phyloP scores from a whole-genome alignment of 2,113 vertebrate genomes.

The Marmota monax region DNA sequence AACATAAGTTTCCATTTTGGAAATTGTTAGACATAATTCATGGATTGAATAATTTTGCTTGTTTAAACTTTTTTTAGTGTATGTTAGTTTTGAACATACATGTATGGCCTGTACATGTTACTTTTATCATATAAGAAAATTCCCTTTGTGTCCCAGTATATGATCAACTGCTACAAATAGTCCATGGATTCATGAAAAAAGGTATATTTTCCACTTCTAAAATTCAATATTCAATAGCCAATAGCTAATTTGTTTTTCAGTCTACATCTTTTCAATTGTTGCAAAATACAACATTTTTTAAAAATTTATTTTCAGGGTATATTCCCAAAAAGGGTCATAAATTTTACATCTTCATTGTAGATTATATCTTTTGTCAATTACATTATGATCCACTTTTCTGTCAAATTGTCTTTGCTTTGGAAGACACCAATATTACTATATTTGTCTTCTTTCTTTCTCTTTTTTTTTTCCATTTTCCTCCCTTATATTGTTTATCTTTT shows the following conservation, averaged over 20 bases:
- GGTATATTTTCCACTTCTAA: not conserved
- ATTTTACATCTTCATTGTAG: not conserved
- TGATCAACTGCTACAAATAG: not conserved
- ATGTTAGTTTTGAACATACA: not conserved
- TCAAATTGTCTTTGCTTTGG: slow-evolving; percentile 28
- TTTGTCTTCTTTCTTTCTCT: not conserved
- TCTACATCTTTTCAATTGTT: not conserved
- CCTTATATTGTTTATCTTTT: not conserved
- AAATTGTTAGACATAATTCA: not conserved
- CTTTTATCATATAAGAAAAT: not conserved
- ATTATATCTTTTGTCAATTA: not conserved
- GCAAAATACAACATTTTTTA: not conserved
- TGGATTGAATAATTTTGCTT: not conserved
- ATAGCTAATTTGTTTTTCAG: not conserved
- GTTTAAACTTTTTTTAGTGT: not conserved
- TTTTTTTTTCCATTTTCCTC: too few relatives aligned
- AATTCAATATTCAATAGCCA: not conserved
- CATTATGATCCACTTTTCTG: not conserved
- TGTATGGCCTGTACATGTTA: not conserved
- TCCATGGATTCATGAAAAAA: too few relatives aligned
- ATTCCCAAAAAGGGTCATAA: not conserved
- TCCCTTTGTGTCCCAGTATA: not conserved
- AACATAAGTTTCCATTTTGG: not conserved
- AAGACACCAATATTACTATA: not conserved
- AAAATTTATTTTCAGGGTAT: not conserved